Base-by-base conservation (phyloP, 2,888 invertebrate genomes). In the Hetaerina titia region DNA sequence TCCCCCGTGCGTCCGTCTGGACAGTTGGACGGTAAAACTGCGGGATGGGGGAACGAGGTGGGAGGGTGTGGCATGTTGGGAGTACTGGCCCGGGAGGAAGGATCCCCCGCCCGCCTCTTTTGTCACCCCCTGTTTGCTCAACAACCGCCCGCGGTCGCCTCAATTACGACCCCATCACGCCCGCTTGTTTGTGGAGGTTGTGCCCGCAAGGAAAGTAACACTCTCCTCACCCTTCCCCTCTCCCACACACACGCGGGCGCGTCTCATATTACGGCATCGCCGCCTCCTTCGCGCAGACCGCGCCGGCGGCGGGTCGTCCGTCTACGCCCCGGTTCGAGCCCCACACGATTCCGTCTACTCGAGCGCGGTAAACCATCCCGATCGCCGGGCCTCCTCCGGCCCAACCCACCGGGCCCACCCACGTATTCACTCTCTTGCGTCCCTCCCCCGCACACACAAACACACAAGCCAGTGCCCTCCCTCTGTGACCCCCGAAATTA, bases 131-230 rank as follows among this genome's bases (percentile, higher is more conserved):
- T 31, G 69, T n/a, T 92, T 92, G 69, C 69, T 22, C 56, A 69
- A 56, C 64, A 13, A 4, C 90, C n/a, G 9, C 89, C 89, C 22
- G 1, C 56, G 15, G 88, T 89, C 57, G 57, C 58, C 56, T n/a
- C 92, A 56, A 92, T 92, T 92, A 92, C 92, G n/a, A 69, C 69
- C 22, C 69, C 89, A 81, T 81, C 69, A 92, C 92, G 69, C 92
- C 69, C 69, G 64, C 92, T 92, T 92, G 92, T 92, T 92, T 74
- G 69, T 69, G 81, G 81, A 19, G 63, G 60, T 45, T 45, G 17
- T 60, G 90, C 9, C 69, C 69, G 9, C 22, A 69, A 22, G 69
- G 69, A 69, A 69, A 22, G 69, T 69, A 81, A 81, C 81, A 31
- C 25, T 25, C 25, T 25, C 6, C 69, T 7, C 31, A 22, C 31